Evolutionary conservation across 1,140 invertebrate species (phyloP).

Genomic region (Aphis craccivora): DNA sequence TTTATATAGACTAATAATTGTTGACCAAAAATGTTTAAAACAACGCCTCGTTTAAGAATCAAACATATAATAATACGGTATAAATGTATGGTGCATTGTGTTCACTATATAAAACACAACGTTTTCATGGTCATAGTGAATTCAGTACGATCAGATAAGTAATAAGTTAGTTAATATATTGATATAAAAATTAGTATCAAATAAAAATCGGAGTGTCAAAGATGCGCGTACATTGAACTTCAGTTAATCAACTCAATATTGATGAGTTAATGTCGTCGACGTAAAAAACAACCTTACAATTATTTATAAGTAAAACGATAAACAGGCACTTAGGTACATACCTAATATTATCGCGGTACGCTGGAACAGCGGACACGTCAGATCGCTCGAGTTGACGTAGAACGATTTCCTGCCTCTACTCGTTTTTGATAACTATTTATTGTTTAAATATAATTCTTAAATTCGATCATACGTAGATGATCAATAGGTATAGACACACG

Average conservation of each 20-base stretch:
- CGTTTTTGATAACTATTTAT: background rate
- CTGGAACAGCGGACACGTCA: background rate
- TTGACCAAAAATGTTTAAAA: background rate
- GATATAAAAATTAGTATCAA: background rate
- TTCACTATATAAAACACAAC: background rate
- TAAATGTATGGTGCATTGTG: background rate
- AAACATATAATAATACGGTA: background rate
- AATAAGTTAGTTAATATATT: background rate
- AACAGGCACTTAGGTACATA: background rate
- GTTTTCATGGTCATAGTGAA: background rate
- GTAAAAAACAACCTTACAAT: background rate
- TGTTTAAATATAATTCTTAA: background rate
- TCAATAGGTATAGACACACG: background rate
- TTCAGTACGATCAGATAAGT: background rate
- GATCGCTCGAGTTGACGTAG: background rate
- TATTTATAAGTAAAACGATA: background rate
- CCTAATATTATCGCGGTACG: background rate
- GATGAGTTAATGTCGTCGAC: constrained; percentile 2
- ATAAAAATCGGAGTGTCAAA: background rate
- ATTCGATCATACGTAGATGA: background rate
- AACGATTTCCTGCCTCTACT: background rate
- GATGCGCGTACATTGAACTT: background rate
- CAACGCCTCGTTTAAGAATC: background rate
- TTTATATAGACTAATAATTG: background rate
- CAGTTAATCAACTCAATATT: background rate